Conservation (phyloP, 2,888 invertebrate species). For the Plemyria rubiginata region DNA sequence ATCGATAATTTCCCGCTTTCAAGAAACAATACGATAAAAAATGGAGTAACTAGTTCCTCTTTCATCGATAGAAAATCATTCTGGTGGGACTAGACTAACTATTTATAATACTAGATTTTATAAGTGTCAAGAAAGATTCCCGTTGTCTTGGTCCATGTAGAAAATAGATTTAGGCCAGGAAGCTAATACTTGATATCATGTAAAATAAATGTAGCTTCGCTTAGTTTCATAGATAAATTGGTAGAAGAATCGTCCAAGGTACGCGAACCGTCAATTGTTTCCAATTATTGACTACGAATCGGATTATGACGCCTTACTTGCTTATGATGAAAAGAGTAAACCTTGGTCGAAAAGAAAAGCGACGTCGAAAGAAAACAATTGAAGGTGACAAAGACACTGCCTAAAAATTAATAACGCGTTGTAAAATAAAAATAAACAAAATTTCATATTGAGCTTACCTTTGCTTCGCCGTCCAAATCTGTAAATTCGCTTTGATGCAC, state of each 20-base stretch:
- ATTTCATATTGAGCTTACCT: constrained; percentile 43
- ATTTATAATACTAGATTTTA: too few relatives aligned
- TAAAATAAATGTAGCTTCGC: constrained; percentile 21
- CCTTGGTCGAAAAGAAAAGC: constrained; percentile 16
- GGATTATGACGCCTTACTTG: neutral
- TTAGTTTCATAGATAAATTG: constrained; percentile 13
- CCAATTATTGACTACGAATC: neutral
- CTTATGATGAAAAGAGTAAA: neutral
- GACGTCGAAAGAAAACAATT: neutral
- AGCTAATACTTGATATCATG: constrained; percentile 8
- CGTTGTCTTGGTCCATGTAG: constrained; percentile 22
- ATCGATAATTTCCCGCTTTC: too few relatives aligned
- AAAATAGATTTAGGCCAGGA: constrained; percentile 9
- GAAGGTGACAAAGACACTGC: constrained; percentile 37
- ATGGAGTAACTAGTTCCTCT: too few relatives aligned
- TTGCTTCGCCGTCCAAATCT: constrained; percentile 61
- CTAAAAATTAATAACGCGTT: constrained; percentile 30
- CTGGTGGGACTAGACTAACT: too few relatives aligned
- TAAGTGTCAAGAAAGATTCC: constrained; percentile 21
- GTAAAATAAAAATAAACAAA: constrained; percentile 21
- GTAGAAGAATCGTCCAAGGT: constrained; percentile 13
- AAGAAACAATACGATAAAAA: too few relatives aligned
- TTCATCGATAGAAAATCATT: too few relatives aligned
- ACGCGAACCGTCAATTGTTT: constrained; percentile 4
- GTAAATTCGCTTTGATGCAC: constrained; percentile 3